Evolutionary conservation across 2,113 vertebrate genomes (phyloP).

Genomic region (Bagarius yarrelli): DNA sequence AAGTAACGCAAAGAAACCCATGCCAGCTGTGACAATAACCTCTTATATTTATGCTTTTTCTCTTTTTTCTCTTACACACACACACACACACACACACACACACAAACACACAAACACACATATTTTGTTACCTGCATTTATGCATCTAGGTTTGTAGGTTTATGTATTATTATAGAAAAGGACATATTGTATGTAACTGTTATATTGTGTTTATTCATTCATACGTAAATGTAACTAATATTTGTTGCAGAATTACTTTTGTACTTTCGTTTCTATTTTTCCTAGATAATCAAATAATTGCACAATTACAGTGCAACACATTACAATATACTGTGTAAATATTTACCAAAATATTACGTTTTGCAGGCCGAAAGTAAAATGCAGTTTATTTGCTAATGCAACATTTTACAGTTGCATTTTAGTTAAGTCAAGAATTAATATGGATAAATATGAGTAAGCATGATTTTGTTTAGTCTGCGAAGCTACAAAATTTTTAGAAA

Average conservation of each 20-base stretch:
- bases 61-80: not conserved
- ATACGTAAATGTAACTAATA: no score
- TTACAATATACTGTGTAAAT: not conserved
- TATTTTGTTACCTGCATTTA: not conserved
- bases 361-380: not conserved
- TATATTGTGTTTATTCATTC: no score
- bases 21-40: constrained; percentile 18
- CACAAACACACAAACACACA: not conserved
- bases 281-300: no score
- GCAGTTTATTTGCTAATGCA: not conserved
- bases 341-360: not conserved
- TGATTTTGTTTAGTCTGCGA: constrained; percentile 5
- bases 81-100: not conserved
- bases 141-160: not conserved
- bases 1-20: not conserved
- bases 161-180: not conserved
- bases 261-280: no score
- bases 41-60: not conserved
- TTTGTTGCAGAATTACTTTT: no score
- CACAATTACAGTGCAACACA: not conserved
- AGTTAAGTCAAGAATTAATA: constrained; percentile 26
- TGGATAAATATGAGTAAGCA: not conserved
- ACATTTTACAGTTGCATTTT: not conserved
- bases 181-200: not conserved
- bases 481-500: no score